A percentile compares a stretch with the other conserved stretches of the same genome.
Evolutionary conservation across 2,797 vertebrate species (phyloP).

Genomic region (Xiphorhynchus erythropygius): DNA sequence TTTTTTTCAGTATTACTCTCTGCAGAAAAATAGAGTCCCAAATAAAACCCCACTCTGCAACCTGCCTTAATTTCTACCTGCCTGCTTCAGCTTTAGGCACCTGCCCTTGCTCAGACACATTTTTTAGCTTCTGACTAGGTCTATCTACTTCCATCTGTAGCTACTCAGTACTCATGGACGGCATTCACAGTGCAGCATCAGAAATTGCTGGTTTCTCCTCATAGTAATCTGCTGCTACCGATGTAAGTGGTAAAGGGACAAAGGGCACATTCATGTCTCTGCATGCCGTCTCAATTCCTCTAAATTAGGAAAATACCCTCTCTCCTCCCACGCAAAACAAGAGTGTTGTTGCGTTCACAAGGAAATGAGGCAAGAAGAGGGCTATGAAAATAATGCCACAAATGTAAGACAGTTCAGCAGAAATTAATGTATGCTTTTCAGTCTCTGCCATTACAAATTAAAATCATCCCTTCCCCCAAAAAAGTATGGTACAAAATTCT

Average conservation of each 20-base stretch:
- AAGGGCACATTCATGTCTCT: not conserved
- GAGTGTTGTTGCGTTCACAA: not conserved
- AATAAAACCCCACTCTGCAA: not conserved
- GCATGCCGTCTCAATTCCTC: not conserved
- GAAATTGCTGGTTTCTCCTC: not conserved
- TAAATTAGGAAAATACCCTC: not conserved
- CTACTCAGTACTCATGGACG: not conserved
- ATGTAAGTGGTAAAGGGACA: conserved; percentile 1
- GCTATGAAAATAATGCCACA: not conserved
- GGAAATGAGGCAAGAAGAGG: not conserved
- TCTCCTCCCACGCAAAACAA: not conserved
- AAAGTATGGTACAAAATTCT: not conserved
- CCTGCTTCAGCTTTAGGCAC: not conserved
- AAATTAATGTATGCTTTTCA: not conserved
- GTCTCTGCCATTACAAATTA: not conserved
- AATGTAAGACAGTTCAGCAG: not conserved
- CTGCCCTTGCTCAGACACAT: not conserved
- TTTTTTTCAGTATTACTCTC: not conserved
- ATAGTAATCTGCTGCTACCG: not conserved
- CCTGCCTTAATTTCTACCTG: not conserved
- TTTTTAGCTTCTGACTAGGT: not conserved
- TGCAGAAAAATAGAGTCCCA: not conserved
- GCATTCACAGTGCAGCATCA: not conserved
- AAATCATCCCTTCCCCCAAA: not conserved
- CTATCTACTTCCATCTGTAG: not conserved